Evolutionary conservation across 2,797 vertebrate species (phyloP).

Genomic region (Brachyrhaphis roseni): DNA sequence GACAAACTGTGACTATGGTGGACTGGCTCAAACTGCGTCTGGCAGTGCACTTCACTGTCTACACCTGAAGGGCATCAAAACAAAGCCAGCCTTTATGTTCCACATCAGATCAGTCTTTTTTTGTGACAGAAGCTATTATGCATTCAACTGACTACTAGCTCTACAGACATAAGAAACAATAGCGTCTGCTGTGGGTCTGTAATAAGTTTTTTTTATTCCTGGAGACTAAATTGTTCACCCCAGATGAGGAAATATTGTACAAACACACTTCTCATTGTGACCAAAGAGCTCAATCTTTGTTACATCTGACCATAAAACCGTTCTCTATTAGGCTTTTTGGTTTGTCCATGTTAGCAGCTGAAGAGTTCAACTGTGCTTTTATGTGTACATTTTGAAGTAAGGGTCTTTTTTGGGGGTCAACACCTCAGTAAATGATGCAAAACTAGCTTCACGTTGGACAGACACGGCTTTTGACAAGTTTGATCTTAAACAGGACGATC

Average conservation of each 20-base stretch:
- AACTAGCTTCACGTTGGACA: background rate
- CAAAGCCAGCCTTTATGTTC: constrained; percentile 62
- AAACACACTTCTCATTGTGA: background rate
- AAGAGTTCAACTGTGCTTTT: background rate
- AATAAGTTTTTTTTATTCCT: constrained; percentile 55
- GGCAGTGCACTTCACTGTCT: constrained; percentile 31
- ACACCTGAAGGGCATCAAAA: constrained; percentile 55
- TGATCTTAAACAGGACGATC: background rate
- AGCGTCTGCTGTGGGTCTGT: constrained; percentile 46
- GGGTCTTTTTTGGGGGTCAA: background rate
- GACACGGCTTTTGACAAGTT: background rate
- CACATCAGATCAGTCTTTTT: constrained; percentile 12
- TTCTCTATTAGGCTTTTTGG: background rate
- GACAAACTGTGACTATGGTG: constrained; percentile 26
- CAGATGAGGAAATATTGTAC: constrained; percentile 8
- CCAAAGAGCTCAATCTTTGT: background rate
- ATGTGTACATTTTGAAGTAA: background rate
- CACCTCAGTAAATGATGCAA: background rate
- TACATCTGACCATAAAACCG: background rate
- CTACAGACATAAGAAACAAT: constrained; percentile 46
- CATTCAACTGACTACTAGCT: constrained; percentile 48
- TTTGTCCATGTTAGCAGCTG: background rate
- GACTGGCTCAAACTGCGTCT: constrained; percentile 25
- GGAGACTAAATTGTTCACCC: constrained; percentile 42
- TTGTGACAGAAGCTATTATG: constrained; percentile 26